Conservation (phyloP, 2,888 invertebrate genomes). For the Calameuta pallipes region DNA sequence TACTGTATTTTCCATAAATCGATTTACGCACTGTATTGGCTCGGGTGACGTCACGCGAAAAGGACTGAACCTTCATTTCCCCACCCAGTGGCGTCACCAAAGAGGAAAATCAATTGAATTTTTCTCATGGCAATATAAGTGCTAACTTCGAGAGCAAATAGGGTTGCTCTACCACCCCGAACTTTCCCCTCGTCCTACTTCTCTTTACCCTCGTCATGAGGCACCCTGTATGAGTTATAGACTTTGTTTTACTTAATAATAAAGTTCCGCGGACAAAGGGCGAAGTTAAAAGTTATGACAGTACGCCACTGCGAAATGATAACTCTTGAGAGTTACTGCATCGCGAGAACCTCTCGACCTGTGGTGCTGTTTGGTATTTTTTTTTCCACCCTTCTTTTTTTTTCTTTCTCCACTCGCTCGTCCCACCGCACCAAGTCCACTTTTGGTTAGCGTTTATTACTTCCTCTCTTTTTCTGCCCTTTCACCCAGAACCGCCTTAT, state of each 20-base stretch:
- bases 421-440: no score
- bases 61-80: no score
- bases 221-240: slow-evolving; percentile 31
- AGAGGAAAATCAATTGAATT: slow-evolving; percentile 38
- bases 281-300: slow-evolving; percentile 26
- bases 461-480: no score
- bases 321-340: slow-evolving; percentile 12
- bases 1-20: no score
- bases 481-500: neutral
- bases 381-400: neutral
- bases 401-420: neutral
- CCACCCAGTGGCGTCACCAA: no score
- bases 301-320: slow-evolving; percentile 5
- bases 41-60: no score
- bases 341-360: neutral
- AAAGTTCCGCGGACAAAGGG: slow-evolving; percentile 33
- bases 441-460: no score
- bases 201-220: slow-evolving; percentile 10
- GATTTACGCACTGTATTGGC: no score
- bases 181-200: slow-evolving; percentile 14
- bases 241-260: slow-evolving; percentile 46
- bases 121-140: slow-evolving; percentile 25
- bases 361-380: no score
- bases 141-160: slow-evolving; percentile 14
- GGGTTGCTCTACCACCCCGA: no score